These are phyloP conservation scores for Ardeotis arabs DNA, from an alignment of 2,113 vertebrate genomes.

Conservation along the genomic window DNA sequence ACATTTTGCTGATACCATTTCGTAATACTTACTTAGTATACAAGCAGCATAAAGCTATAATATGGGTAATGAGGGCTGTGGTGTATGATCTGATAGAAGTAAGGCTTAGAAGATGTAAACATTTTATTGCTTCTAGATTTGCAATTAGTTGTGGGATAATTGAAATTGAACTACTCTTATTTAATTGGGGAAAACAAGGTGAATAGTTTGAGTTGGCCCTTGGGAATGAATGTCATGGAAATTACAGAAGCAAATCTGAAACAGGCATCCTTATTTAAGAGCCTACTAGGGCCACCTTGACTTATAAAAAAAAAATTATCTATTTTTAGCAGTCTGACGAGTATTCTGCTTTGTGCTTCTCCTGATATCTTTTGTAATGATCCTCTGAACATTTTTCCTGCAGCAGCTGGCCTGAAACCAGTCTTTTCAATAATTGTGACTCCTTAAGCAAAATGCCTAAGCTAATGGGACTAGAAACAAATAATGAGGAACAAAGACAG, in stretches of 20 bases:
- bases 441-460: neutral
- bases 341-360: neutral
- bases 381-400: neutral
- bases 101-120: neutral
- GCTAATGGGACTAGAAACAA: neutral
- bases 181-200: neutral
- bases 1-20: neutral
- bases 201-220: neutral
- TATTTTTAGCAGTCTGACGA: neutral
- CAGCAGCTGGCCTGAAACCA: neutral
- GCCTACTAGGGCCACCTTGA: neutral
- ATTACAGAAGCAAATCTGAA: conserved; percentile 9
- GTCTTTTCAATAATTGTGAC: neutral
- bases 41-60: neutral
- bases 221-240: neutral
- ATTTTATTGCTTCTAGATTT: neutral
- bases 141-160: neutral
- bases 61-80: neutral
- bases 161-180: neutral
- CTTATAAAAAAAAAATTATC: neutral
- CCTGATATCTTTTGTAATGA: neutral
- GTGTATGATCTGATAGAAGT: neutral
- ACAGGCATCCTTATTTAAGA: neutral
- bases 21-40: neutral
- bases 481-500: neutral